These are phyloP conservation scores for Parnassius orleans DNA, from an alignment of 2,888 invertebrate genomes.

Conservation along the genomic window DNA sequence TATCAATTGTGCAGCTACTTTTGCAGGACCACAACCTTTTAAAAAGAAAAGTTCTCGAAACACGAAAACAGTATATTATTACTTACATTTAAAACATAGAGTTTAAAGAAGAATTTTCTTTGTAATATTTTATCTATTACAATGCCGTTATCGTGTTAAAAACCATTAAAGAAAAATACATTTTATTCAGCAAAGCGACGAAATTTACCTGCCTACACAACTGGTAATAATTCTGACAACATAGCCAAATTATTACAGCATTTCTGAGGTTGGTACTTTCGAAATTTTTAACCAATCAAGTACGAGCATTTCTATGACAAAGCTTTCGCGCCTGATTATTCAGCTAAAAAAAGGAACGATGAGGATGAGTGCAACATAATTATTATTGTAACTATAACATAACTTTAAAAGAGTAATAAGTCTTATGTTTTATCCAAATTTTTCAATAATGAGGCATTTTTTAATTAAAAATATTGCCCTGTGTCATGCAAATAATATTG, in stretches of 20 bases:
- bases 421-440: too few species aligned
- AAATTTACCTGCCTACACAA: slow-evolving; percentile 77
- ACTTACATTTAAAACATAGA: slow-evolving; percentile 54
- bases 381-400: too few species aligned
- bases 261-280: slow-evolving; percentile 64
- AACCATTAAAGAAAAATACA: slow-evolving; percentile 72
- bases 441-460: too few species aligned
- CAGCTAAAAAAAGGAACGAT: slow-evolving; percentile 50
- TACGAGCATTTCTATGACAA: slow-evolving; percentile 52
- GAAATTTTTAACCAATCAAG: slow-evolving; percentile 60
- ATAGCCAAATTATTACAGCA: slow-evolving; percentile 59
- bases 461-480: too few species aligned
- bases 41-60: slow-evolving; percentile 73
- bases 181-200: slow-evolving; percentile 60
- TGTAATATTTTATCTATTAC: slow-evolving; percentile 50
- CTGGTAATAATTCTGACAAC: slow-evolving; percentile 78
- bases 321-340: slow-evolving; percentile 74
- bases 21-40: slow-evolving; percentile 75
- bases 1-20: slow-evolving; percentile 76
- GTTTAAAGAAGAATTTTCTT: slow-evolving; percentile 42
- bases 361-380: too few species aligned
- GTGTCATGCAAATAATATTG: too few species aligned
- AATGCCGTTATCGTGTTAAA: slow-evolving; percentile 54
- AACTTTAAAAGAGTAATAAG: too few species aligned
- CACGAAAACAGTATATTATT: slow-evolving; percentile 51